These are phyloP conservation scores for Apolygus lucorum DNA, from an alignment of 1,140 invertebrate genomes.

Conservation along the genomic window DNA sequence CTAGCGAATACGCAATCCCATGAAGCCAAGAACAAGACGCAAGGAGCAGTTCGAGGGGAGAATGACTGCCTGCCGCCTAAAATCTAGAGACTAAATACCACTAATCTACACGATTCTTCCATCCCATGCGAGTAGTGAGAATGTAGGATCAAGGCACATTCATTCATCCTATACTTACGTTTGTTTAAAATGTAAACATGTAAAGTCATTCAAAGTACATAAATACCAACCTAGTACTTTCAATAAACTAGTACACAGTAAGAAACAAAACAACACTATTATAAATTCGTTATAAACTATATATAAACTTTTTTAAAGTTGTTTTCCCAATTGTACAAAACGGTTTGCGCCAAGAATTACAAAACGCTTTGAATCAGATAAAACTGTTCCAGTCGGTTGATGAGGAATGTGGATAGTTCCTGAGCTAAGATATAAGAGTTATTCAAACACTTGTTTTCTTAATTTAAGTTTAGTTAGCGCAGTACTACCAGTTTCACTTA, in stretches of 20 bases:
- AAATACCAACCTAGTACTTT: neutral
- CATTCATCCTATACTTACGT: neutral
- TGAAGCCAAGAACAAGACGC: too few species aligned
- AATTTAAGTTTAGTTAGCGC: neutral
- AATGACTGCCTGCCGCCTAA: too few species aligned
- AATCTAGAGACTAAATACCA: too few species aligned
- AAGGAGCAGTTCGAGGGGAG: too few species aligned
- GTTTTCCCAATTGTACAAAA: neutral
- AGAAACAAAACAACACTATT: neutral
- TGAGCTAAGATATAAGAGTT: neutral
- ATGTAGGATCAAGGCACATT: neutral
- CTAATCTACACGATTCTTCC: too few species aligned
- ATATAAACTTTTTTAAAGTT: too few species aligned
- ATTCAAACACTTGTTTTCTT: neutral
- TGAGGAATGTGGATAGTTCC: neutral
- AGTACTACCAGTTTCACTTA: too few species aligned
- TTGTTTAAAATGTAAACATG: neutral
- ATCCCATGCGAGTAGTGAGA: neutral
- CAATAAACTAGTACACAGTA: neutral
- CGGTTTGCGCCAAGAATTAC: too few species aligned
- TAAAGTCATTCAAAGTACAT: neutral
- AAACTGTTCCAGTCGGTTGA: neutral
- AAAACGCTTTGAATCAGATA: too few species aligned
- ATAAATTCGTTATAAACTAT: too few species aligned
- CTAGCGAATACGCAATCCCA: too few species aligned